Base-by-base conservation (phyloP, 2,888 invertebrate species). In the Drosophila dives region DNA sequence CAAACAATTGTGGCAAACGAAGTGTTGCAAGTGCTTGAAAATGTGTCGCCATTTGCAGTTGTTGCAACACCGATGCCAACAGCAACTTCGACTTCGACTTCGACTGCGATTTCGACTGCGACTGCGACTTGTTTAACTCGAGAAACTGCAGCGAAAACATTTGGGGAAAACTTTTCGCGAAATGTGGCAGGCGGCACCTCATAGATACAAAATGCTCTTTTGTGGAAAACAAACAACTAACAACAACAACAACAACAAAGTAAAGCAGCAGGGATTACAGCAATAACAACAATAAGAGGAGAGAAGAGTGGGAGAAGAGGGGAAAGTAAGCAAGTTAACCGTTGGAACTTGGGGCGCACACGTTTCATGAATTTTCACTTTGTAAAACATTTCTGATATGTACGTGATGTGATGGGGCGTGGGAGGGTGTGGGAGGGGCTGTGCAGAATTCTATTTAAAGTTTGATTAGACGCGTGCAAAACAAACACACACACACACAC, bases 371-470 rank as follows among this genome's bases (percentile, higher is more conserved):
- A 80, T 86, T 86, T 86, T 89, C 85, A 86, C 85, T 86, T 86
- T 89, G 85, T 89, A 86, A 89, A 89, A 86, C 89, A 89, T 86
- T 87, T 89, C 77, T 80, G 86, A 86, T 89, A 77, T 74, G 87
- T 87, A 89, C 85, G 89, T 81, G 83, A 50, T 67, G 33, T 23
- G 26, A 48, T 49, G 50, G 59, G 49, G 17, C 0, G 17, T 17
- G 40, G 40, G 15, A 3, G 17, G 0, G 7, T 10, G 12, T 0
- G 11, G 12, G 11, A 11, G 11, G 8, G 40, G 3, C 60, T 70
- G 67, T 64, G 69, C 70, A 77, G 72, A 89, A 87, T 86, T 89
- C 87, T 82, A 86, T 86, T 86, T 86, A 89, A 86, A 89, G 80
- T 86, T 86, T 86, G 85, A 86, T 86, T 86, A 89, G 85, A 77